These are phyloP conservation scores for Anomalospiza imberbis DNA, from an alignment of 2,797 vertebrate genomes.

Conservation along the genomic window DNA sequence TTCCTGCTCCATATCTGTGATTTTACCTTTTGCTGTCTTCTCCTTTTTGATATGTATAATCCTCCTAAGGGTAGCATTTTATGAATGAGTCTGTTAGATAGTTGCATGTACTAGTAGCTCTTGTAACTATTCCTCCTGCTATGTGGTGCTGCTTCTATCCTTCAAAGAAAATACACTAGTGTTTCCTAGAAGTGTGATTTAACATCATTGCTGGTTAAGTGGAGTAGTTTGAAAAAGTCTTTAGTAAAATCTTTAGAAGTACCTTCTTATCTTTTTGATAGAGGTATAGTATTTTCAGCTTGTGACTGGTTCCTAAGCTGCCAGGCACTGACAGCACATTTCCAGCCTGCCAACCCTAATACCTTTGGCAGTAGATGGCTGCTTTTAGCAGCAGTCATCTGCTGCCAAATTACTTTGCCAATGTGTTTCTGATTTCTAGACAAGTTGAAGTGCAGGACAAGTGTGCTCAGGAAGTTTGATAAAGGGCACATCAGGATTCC, in stretches of 20 bases:
- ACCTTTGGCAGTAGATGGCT: not conserved
- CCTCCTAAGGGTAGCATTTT: not conserved
- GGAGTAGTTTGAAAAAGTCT: not conserved
- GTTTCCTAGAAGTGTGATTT: not conserved
- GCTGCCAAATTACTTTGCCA: not conserved
- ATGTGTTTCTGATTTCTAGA: not conserved
- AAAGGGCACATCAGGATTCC: not conserved
- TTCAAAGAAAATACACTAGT: not conserved
- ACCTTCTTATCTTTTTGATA: not conserved
- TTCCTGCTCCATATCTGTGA: not conserved
- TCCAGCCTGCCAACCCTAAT: not conserved
- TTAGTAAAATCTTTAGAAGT: not conserved
- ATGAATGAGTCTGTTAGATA: not conserved
- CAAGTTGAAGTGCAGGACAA: not conserved
- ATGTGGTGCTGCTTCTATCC: not conserved
- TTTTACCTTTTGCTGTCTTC: not conserved
- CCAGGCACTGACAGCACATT: not conserved
- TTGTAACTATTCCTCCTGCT: not conserved
- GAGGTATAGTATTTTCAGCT: not conserved
- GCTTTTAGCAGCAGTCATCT: slow-evolving; percentile 1
- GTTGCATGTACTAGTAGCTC: not conserved
- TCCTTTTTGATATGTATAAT: not conserved
- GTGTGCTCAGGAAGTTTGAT: not conserved
- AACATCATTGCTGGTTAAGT: not conserved
- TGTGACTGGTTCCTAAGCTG: not conserved